phyloP scores from a whole-genome alignment of 1,140 invertebrate genomes.

The Drosophila orosa region DNA sequence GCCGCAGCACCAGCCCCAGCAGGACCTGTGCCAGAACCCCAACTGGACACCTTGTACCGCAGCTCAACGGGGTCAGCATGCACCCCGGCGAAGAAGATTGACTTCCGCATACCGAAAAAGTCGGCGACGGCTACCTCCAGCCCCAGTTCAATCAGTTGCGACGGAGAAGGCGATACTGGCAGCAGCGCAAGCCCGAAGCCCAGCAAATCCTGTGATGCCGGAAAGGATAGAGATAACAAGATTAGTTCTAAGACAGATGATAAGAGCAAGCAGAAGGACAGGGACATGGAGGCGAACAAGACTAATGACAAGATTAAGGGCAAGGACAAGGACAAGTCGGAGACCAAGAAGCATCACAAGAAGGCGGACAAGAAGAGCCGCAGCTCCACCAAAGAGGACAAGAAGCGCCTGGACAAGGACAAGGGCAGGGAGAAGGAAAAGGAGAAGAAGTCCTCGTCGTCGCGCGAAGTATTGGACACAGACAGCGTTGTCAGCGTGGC shows the following conservation, averaged over 20 bases:
- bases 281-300: not conserved
- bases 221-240: slow-evolving; percentile 1
- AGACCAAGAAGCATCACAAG: slow-evolving; percentile 7
- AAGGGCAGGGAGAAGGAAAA: not conserved
- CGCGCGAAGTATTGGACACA: not conserved
- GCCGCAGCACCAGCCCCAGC: not conserved
- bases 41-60: slow-evolving; percentile 63
- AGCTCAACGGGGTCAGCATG: not conserved
- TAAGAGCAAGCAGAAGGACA: slow-evolving; percentile 9
- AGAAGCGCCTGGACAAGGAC: slow-evolving; percentile 9
- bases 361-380: not conserved
- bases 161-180: not conserved
- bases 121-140: not conserved
- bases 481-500: not conserved
- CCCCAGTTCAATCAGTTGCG: not conserved
- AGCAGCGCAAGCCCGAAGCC: not conserved
- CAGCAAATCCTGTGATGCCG: slow-evolving; percentile 29
- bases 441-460: not conserved
- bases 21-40: not conserved
- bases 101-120: slow-evolving; percentile 65
- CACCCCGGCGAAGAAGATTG: slow-evolving; percentile 34
- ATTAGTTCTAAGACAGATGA: not conserved
- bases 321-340: slow-evolving; percentile 11
- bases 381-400: not conserved
- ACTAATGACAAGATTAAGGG: not conserved